A percentile compares a stretch with the other conserved stretches of the same genome.
These are phyloP conservation scores for Bombus pascuorum DNA, from an alignment of 1,140 invertebrate genomes.

Conservation along the genomic window DNA sequence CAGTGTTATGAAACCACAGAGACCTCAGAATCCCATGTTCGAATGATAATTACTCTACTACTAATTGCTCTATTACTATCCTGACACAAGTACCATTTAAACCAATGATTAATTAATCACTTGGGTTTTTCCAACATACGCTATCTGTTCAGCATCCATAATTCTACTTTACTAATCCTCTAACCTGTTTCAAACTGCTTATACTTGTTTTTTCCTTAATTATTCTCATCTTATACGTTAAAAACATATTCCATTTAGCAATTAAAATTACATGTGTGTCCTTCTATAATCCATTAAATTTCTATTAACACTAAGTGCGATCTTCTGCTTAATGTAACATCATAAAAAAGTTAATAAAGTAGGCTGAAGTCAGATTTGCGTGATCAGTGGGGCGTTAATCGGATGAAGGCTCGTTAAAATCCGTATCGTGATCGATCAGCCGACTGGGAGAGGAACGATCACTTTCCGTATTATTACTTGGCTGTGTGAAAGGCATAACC, in stretches of 20 bases:
- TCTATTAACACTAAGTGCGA: background rate
- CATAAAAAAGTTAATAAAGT: background rate
- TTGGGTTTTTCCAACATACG: background rate
- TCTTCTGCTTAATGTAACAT: background rate
- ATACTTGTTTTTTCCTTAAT: no score
- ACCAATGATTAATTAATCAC: background rate
- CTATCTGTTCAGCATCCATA: background rate
- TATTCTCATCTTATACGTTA: background rate
- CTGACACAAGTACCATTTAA: background rate
- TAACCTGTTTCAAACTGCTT: background rate
- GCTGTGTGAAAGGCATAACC: slow-evolving; percentile 66
- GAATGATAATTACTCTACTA: background rate
- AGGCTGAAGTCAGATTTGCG: background rate
- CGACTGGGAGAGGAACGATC: background rate
- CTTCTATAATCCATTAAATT: background rate
- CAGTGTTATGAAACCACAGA: background rate
- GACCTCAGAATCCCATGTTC: background rate
- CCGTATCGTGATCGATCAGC: background rate
- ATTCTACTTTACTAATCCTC: background rate
- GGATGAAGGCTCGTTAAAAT: background rate
- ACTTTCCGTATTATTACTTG: slow-evolving; percentile 29
- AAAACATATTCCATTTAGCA: background rate
- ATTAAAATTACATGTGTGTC: background rate
- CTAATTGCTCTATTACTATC: slow-evolving; percentile 1
- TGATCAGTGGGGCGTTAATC: background rate